phyloP scores from a whole-genome alignment of 2,888 invertebrate species.

The Agrotis clavis region DNA sequence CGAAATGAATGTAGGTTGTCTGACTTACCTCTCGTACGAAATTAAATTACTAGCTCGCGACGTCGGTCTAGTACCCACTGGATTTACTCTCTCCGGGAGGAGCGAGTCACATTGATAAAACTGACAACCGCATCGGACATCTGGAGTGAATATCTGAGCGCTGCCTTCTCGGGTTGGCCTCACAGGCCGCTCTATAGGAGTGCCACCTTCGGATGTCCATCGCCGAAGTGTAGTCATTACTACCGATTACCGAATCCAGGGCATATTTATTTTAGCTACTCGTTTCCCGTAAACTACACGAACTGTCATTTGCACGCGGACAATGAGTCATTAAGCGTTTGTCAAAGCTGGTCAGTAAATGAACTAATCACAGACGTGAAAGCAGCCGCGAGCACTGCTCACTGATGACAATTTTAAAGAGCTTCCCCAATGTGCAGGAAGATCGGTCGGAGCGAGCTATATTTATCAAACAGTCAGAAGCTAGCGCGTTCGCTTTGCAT shows the following conservation, averaged over 20 bases:
- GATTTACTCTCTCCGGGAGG: slow-evolving; percentile 94
- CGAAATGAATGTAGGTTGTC: slow-evolving; percentile 69
- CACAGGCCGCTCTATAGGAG: slow-evolving; percentile 92
- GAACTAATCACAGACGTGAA: slow-evolving; percentile 88
- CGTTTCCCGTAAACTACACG: slow-evolving; percentile 70
- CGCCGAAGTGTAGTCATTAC: slow-evolving; percentile 90
- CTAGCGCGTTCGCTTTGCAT: slow-evolving; percentile 88
- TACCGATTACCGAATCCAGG: slow-evolving; percentile 76
- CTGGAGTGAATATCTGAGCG: slow-evolving; percentile 93
- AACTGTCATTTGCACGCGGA: slow-evolving; percentile 72
- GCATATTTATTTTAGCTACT: slow-evolving; percentile 78
- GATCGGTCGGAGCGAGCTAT: slow-evolving; percentile 85
- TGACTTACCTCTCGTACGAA: slow-evolving; percentile 85
- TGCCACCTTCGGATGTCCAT: slow-evolving; percentile 93
- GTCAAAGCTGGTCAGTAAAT: slow-evolving; percentile 83
- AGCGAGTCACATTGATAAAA: slow-evolving; percentile 95
- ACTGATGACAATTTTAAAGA: slow-evolving; percentile 90
- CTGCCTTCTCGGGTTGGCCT: slow-evolving; percentile 94
- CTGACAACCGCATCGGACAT: slow-evolving; percentile 96
- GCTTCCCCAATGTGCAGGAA: slow-evolving; percentile 88
- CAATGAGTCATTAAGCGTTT: slow-evolving; percentile 81
- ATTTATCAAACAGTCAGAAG: slow-evolving; percentile 88
- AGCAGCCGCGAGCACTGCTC: slow-evolving; percentile 89
- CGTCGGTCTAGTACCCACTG: slow-evolving; percentile 92
- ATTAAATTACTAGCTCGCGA: slow-evolving; percentile 91